A percentile compares a stretch with the other conserved stretches of the same genome.
Conservation (phyloP, 2,888 invertebrate genomes). For the Keiferia lycopersicella region DNA sequence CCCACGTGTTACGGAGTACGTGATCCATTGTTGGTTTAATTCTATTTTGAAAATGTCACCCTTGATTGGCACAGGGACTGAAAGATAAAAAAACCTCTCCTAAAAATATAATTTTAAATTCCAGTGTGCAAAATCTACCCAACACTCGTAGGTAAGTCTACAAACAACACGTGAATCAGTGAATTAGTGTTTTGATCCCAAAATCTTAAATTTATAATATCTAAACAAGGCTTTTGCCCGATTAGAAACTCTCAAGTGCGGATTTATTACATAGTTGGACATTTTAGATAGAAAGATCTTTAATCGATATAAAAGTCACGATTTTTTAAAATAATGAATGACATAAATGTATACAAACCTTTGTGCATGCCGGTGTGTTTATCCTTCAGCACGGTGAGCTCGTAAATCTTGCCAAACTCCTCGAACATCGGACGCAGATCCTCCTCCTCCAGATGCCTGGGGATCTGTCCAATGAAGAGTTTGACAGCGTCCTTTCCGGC, state of each 20-base stretch:
- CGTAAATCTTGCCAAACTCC: slow-evolving; percentile 96
- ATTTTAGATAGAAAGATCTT: too few species aligned
- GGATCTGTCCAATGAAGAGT: slow-evolving; percentile 96
- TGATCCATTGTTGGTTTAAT: slow-evolving; percentile 4
- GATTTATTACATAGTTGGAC: too few species aligned
- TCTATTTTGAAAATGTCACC: slow-evolving; percentile 27
- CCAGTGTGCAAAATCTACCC: background rate
- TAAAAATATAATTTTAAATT: background rate
- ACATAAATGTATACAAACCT: too few species aligned
- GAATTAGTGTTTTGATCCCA: background rate
- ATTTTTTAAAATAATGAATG: too few species aligned
- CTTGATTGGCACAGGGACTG: slow-evolving; percentile 7
- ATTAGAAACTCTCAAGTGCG: too few species aligned
- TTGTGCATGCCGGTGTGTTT: slow-evolving; percentile 98
- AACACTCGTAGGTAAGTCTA: background rate
- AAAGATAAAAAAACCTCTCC: background rate
- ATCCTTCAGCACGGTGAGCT: slow-evolving; percentile 96
- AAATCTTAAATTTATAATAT: too few species aligned
- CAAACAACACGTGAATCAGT: background rate
- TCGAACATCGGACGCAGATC: slow-evolving; percentile 95
- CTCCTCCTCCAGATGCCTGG: slow-evolving; percentile 92
- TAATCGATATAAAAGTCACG: too few species aligned
- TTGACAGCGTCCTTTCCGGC: slow-evolving; percentile 85
- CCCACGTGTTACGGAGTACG: too few species aligned
- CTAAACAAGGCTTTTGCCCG: too few species aligned